phyloP scores from a whole-genome alignment of 2,888 invertebrate species.

The Auanema freiburgensis region DNA sequence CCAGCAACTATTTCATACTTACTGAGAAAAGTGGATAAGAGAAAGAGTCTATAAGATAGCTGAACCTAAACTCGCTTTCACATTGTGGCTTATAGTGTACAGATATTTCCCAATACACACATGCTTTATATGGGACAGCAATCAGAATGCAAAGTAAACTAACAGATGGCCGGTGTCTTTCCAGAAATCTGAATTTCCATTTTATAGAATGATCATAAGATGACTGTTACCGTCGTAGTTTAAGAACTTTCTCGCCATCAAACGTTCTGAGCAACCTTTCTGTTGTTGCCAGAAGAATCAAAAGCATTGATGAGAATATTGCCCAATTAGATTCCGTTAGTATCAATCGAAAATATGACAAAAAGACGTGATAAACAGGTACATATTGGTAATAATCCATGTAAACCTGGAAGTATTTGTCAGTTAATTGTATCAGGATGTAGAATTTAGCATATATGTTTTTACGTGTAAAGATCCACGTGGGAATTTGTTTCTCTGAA shows the following conservation, averaged over 20 bases:
- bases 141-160: conserved; percentile 47
- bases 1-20: conserved; percentile 42
- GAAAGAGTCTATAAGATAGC: too few relatives aligned
- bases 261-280: conserved; percentile 58
- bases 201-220: neutral
- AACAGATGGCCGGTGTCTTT: conserved; percentile 51
- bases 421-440: conserved; percentile 5
- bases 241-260: conserved; percentile 35
- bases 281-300: conserved; percentile 60
- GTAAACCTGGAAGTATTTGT: conserved; percentile 44
- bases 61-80: conserved; percentile 34
- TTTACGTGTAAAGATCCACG: too few relatives aligned
- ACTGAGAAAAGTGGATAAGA: conserved; percentile 34
- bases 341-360: conserved; percentile 50
- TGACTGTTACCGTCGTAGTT: conserved; percentile 38
- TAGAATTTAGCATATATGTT: neutral
- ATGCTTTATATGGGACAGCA: conserved; percentile 56
- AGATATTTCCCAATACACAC: conserved; percentile 58
- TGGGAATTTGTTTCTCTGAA: neutral
- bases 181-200: conserved; percentile 57
- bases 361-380: conserved; percentile 56
- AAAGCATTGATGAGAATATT: conserved; percentile 61
- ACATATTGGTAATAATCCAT: conserved; percentile 57
- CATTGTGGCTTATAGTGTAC: conserved; percentile 46
- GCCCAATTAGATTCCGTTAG: conserved; percentile 49